Evolutionary conservation across 2,797 vertebrate species (phyloP).

Genomic region (Poecilia velifera): DNA sequence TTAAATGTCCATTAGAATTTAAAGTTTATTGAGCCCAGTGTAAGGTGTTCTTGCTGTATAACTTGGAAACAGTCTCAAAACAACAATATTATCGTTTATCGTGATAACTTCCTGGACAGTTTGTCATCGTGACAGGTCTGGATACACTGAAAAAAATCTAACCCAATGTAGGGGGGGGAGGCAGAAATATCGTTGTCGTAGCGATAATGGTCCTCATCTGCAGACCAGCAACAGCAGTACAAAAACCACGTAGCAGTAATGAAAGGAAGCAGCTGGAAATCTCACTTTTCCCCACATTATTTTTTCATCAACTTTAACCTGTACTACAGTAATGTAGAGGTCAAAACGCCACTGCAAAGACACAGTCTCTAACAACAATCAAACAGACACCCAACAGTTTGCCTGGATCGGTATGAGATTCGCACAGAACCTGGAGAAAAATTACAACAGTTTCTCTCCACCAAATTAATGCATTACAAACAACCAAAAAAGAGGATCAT

Average conservation of each 20-base stretch:
- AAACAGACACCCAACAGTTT: neutral
- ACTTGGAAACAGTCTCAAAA: too few relatives aligned
- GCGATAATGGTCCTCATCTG: neutral
- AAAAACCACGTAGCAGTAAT: neutral
- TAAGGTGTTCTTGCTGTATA: too few relatives aligned
- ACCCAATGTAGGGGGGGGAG: too few relatives aligned
- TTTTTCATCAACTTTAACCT: neutral
- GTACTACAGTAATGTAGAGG: neutral
- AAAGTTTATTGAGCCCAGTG: too few relatives aligned
- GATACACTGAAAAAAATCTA: too few relatives aligned
- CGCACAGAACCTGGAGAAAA: neutral
- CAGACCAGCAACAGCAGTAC: neutral
- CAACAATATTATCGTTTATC: too few relatives aligned
- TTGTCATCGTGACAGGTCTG: too few relatives aligned
- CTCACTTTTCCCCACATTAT: neutral
- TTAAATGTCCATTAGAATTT: too few relatives aligned
- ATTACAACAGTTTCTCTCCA: neutral
- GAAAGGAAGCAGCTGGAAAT: neutral
- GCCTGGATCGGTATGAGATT: neutral
- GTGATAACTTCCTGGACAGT: too few relatives aligned
- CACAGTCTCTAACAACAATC: too few relatives aligned
- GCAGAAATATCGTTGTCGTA: too few relatives aligned
- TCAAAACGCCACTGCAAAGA: neutral
- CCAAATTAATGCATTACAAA: neutral
- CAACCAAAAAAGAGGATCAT: neutral